A percentile compares a stretch with the other conserved stretches of the same genome.
Conservation (phyloP, 53 echinoderm and acorn worm species). For the Arbacia lixula region DNA sequence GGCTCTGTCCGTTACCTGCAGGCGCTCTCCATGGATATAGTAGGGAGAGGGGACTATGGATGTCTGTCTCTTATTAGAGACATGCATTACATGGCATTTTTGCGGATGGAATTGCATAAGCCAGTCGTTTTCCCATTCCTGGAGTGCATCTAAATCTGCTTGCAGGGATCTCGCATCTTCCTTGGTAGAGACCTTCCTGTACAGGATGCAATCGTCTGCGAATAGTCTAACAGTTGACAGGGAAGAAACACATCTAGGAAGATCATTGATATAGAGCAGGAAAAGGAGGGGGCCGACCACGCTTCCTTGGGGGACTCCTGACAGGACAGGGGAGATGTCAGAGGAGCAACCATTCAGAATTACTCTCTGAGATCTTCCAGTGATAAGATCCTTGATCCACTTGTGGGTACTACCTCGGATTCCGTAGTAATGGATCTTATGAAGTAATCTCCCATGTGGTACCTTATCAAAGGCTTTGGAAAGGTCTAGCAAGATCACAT, state of each 20-base stretch:
- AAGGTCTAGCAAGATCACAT: conserved; percentile 17
- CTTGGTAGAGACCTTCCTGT: background rate
- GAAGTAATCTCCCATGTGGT: conserved; percentile 27
- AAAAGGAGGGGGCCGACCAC: conserved; percentile 59
- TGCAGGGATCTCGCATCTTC: background rate
- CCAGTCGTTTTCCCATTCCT: background rate
- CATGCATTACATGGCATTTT: conserved; percentile 2
- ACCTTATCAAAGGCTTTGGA: conserved; percentile 58
- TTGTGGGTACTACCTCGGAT: conserved; percentile 17
- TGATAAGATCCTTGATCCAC: conserved; percentile 56
- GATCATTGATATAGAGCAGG: conserved; percentile 55
- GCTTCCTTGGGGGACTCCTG: conserved; percentile 60
- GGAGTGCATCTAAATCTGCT: too few species aligned
- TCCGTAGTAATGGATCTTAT: conserved; percentile 49
- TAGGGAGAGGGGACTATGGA: background rate
- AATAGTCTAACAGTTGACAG: conserved; percentile 39
- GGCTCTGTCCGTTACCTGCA: background rate
- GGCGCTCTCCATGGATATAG: background rate
- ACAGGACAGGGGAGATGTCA: conserved; percentile 16
- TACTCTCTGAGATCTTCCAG: conserved; percentile 22
- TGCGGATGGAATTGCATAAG: conserved; percentile 7
- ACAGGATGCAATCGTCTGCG: conserved; percentile 52
- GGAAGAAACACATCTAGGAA: background rate
- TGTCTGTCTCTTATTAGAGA: background rate
- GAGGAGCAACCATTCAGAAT: conserved; percentile 45